Evolutionary conservation across 2,113 vertebrate species (phyloP), one percentile per base, ranked within the genome.

Genomic region (Festucalex cinctus): DNA sequence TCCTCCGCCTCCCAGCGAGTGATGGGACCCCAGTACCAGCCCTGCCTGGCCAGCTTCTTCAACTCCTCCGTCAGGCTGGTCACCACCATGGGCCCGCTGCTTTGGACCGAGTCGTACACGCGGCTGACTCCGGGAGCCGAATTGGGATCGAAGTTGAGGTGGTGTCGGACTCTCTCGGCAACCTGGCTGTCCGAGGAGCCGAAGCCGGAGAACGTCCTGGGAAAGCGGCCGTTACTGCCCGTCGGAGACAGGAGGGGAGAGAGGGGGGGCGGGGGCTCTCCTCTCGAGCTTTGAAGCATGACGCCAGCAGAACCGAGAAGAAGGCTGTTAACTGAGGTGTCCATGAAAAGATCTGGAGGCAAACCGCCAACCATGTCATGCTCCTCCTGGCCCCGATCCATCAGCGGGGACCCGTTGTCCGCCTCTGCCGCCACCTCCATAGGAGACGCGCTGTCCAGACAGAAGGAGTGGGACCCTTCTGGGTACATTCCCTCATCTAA

Each of bases 21-120:
- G 84, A 98, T 98, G 0, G 97, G 97, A 3, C 97, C 97, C 97
- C 97, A 99, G 93, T 98, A 98, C 97, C 97, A 99, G 57, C 97
- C 97, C 88, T 99, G 97, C 71, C 92, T 94, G 0, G 97, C 97
- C 62, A 98, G 92, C 75, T 98, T 98, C 87, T 99, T 99, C 79
- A 98, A 91, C 91, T 99, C 97, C 86, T 96, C 95, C 0, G 97
- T 99, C 69, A 99, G 94, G 87, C 96, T 99, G 6, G 96, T 97
- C 74, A 98, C 96, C 13, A 95, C 95, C 94, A 95, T 95, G 32
- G 94, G 93, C n/a, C 97, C 97, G 1, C 94, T 96, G 71, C 88
- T 95, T 82, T 97, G 97, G 70, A 98, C 95, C 0, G 96, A 98
- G 81, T 98, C 96, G 22, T 97, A 99, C 37, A 98, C 96, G 80